Percentiles rank a stretch among this genome's conserved stretches.
Conservation (phyloP, 2,113 vertebrate genomes). For the Gasterosteus nipponicus region DNA sequence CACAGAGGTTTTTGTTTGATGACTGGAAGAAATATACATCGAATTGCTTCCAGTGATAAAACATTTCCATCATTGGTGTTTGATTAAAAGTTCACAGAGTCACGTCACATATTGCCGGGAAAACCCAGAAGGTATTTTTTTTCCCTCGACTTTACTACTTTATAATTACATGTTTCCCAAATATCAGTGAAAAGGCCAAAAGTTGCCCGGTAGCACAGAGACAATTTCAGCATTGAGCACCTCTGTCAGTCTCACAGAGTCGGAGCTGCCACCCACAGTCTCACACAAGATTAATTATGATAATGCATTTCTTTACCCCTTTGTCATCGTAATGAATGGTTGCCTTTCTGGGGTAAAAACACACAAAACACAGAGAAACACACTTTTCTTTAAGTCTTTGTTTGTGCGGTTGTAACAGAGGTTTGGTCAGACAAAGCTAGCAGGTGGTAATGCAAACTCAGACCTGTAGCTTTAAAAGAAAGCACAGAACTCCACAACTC, state of each 20-base stretch:
- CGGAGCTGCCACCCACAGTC: conserved; percentile 90
- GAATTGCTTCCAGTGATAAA: conserved; percentile 22
- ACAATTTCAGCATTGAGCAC: conserved; percentile 51
- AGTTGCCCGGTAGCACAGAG: conserved; percentile 34
- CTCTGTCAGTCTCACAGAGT: conserved; percentile 69
- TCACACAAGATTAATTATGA: conserved; percentile 95
- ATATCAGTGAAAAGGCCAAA: conserved; percentile 45
- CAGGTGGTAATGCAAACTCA: conserved; percentile 92
- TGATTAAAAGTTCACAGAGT: conserved; percentile 25
- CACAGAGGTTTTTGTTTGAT: neutral
- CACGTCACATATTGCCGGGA: neutral
- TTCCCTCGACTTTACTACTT: neutral
- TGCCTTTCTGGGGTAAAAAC: conserved; percentile 83
- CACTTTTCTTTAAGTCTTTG: conserved; percentile 90
- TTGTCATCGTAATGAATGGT: conserved; percentile 94
- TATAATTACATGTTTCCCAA: conserved; percentile 39
- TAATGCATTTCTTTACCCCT: conserved; percentile 94
- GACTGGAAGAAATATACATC: neutral
- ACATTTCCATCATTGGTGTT: conserved; percentile 14
- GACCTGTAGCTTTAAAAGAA: conserved; percentile 80
- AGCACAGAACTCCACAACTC: neutral
- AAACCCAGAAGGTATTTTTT: conserved; percentile 13
- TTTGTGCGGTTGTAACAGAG: conserved; percentile 88
- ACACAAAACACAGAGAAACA: conserved; percentile 81
- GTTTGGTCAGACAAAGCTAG: conserved; percentile 88